These are phyloP conservation scores for Amblyraja radiata DNA, from an alignment of 2,797 vertebrate species.

Conservation along the genomic window DNA sequence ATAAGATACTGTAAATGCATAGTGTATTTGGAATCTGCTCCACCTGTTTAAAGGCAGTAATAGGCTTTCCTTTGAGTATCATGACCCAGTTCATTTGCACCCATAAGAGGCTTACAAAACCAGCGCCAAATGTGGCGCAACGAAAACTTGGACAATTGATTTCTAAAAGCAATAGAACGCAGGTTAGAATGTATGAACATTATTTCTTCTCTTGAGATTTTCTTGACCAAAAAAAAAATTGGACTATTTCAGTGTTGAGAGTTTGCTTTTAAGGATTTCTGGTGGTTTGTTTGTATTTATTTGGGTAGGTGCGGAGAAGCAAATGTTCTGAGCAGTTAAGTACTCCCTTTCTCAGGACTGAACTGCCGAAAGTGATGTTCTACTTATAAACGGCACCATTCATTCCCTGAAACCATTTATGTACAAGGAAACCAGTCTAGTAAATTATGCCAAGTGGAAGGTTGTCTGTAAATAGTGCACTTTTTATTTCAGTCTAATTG, in stretches of 20 bases:
- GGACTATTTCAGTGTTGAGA: background rate
- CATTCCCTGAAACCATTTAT: background rate
- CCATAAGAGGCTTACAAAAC: background rate
- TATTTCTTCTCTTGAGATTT: background rate
- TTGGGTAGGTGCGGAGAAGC: background rate
- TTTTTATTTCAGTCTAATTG: background rate
- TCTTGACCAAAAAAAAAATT: background rate
- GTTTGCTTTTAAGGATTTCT: background rate
- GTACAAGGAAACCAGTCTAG: background rate
- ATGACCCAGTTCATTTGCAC: background rate
- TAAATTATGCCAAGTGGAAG: background rate
- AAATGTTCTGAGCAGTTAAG: background rate
- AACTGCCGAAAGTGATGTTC: background rate
- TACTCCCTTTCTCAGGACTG: background rate
- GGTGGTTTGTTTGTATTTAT: background rate
- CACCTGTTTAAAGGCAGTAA: background rate
- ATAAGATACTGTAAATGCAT: background rate
- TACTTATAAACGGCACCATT: background rate
- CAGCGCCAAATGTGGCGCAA: background rate
- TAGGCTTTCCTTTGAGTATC: background rate
- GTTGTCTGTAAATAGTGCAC: background rate
- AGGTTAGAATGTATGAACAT: background rate
- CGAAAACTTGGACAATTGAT: background rate
- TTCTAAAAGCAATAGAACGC: background rate
- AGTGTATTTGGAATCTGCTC: background rate